Evolutionary conservation across 2,797 vertebrate genomes (phyloP).

Genomic region (Cygnus olor): DNA sequence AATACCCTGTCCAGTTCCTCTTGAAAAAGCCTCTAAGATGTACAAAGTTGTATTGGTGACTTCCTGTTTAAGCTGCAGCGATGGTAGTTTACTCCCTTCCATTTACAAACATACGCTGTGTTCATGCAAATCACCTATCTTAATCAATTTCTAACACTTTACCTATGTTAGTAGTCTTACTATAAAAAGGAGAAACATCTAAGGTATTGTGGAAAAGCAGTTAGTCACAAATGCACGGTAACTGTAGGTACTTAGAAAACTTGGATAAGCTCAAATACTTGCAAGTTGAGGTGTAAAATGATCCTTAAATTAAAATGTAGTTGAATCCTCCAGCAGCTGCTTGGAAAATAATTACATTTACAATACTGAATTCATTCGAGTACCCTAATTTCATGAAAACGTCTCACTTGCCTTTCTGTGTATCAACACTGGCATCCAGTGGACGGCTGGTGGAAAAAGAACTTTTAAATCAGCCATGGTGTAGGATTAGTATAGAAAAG

Average conservation of each 20-base stretch:
- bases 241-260: background rate
- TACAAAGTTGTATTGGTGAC: background rate
- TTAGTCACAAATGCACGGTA: background rate
- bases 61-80: background rate
- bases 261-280: background rate
- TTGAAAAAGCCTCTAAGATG: background rate
- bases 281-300: background rate
- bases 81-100: background rate
- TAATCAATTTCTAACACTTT: background rate
- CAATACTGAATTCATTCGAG: background rate
- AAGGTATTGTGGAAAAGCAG: background rate
- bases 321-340: background rate
- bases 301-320: background rate
- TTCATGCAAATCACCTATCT: background rate
- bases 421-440: constrained; percentile 71
- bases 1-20: background rate
- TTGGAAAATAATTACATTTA: constrained; percentile 17
- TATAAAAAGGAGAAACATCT: background rate
- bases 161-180: background rate
- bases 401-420: background rate
- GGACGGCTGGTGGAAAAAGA: constrained; percentile 33
- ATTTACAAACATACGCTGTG: background rate
- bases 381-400: background rate
- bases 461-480: background rate
- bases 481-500: background rate